A percentile compares a stretch with the other conserved stretches of the same genome.
Evolutionary conservation across 2,113 vertebrate genomes (phyloP).

Genomic region (Mobula birostris): DNA sequence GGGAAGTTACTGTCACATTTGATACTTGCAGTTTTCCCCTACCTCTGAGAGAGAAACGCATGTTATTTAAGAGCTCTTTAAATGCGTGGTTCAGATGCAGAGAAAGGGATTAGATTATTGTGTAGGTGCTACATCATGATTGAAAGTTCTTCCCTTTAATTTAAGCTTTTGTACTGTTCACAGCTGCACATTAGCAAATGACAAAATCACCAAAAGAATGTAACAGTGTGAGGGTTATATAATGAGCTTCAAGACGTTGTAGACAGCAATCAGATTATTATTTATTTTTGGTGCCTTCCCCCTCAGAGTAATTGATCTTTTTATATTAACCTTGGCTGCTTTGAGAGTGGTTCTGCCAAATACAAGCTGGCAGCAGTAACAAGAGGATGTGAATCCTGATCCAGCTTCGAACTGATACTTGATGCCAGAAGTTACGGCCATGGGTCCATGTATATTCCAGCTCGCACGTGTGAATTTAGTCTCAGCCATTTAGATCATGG

Average conservation of each 20-base stretch:
- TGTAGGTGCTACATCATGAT: too few species aligned
- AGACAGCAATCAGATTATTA: not conserved
- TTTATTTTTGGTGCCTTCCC: not conserved
- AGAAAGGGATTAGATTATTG: not conserved
- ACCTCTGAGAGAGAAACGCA: not conserved
- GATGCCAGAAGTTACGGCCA: not conserved
- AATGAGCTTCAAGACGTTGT: not conserved
- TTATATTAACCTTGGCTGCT: slow-evolving; percentile 23
- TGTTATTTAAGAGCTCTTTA: not conserved
- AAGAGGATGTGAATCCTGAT: slow-evolving; percentile 19
- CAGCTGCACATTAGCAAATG: not conserved
- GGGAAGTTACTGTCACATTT: not conserved
- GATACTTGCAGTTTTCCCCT: not conserved
- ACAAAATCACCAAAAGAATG: not conserved
- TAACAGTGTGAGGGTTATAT: not conserved
- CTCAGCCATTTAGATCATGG: not conserved
- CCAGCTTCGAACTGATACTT: not conserved
- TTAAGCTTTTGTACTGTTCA: not conserved
- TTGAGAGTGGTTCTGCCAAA: not conserved
- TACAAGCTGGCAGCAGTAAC: not conserved
- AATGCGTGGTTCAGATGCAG: not conserved
- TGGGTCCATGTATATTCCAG: not conserved
- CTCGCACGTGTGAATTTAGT: not conserved
- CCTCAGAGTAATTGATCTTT: not conserved
- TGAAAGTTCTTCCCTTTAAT: not conserved